These are phyloP conservation scores for Acleris laterana DNA, from an alignment of 2,888 invertebrate genomes.

Conservation along the genomic window DNA sequence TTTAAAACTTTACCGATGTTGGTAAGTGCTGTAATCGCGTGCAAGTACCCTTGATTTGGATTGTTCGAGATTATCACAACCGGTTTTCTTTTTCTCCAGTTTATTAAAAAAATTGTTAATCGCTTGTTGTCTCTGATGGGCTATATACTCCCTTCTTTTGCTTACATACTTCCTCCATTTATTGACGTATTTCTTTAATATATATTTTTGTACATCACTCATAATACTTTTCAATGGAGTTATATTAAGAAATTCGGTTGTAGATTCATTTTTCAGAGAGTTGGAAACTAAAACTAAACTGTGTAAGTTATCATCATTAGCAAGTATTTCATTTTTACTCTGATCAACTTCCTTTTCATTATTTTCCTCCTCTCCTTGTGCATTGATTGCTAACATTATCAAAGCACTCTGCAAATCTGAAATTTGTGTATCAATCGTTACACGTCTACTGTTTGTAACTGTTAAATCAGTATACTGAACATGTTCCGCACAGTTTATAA, in stretches of 20 bases:
- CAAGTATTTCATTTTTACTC: conserved; percentile 19
- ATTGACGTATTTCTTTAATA: conserved; percentile 60
- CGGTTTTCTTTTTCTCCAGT: conserved; percentile 65
- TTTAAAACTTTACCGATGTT: conserved; percentile 62
- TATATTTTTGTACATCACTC: conserved; percentile 49
- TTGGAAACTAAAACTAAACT: conserved; percentile 22
- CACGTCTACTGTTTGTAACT: conserved; percentile 36
- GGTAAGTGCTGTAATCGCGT: conserved; percentile 71
- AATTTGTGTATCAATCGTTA: conserved; percentile 40
- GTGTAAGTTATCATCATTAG: conserved; percentile 5
- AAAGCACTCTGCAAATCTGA: conserved; percentile 66
- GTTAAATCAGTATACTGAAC: conserved; percentile 49
- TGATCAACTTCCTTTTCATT: conserved; percentile 40
- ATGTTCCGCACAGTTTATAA: conserved; percentile 44
- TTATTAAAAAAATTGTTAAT: conserved; percentile 71
- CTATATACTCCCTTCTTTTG: conserved; percentile 54
- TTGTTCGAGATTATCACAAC: conserved; percentile 48
- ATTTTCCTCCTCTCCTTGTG: conserved; percentile 48
- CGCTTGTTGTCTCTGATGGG: conserved; percentile 60
- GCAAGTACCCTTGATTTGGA: conserved; percentile 60
- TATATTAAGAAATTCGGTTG: conserved; percentile 52
- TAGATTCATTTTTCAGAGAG: conserved; percentile 34
- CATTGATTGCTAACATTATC: conserved; percentile 68
- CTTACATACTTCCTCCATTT: conserved; percentile 66
- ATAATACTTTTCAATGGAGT: conserved; percentile 57